Base-by-base conservation (phyloP, 1,140 invertebrate genomes). In the Bactericera cockerelli region DNA sequence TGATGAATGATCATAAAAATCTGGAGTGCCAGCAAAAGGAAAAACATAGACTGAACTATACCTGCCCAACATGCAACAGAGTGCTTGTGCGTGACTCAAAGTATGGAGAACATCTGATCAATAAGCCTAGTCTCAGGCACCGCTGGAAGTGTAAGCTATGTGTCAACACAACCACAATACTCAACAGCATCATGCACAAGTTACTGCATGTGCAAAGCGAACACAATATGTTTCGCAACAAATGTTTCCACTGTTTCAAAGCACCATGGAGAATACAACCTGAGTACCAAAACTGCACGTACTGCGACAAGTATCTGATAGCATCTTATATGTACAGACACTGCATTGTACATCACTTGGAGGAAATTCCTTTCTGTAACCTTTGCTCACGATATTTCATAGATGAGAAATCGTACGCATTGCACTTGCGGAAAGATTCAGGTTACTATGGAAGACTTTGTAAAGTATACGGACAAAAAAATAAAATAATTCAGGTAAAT, bases 91-190 rank as follows among this genome's bases (percentile, higher is more conserved):
- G n/a, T n/a, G n/a, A n/a, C n/a, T n/a, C n/a, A n/a, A n/a, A n/a
- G n/a, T n/a, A n/a, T n/a, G n/a, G n/a, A n/a, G n/a, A n/a, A n/a
- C n/a, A n/a, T n/a, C n/a, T n/a, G n/a, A n/a, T n/a, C n/a, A n/a
- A n/a, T n/a, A n/a, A n/a, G n/a, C n/a, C n/a, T n/a, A n/a, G n/a
- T n/a, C n/a, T n/a, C n/a, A n/a, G n/a, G n/a, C n/a, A 49, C 19
- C 42, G n/a, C n/a, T 49, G 42, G 42, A 49, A n/a, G 22, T 49
- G 42, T 49, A 49, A 49, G 3, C 4, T 49, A n/a, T 49, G 42
- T n/a, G 33, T 36, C 33, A 36, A 36, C 33, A 36, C 33, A 11
- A 49, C 4, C 22, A 19, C 6, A 8, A 22, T 49, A 49, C 3
- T 22, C 4, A 49, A n/a, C 42, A 49, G n/a, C 8, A 49, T 16